phyloP scores from a whole-genome alignment of 37 sponge, comb jelly and placozoan genomes.

The Halichondria panicea region DNA sequence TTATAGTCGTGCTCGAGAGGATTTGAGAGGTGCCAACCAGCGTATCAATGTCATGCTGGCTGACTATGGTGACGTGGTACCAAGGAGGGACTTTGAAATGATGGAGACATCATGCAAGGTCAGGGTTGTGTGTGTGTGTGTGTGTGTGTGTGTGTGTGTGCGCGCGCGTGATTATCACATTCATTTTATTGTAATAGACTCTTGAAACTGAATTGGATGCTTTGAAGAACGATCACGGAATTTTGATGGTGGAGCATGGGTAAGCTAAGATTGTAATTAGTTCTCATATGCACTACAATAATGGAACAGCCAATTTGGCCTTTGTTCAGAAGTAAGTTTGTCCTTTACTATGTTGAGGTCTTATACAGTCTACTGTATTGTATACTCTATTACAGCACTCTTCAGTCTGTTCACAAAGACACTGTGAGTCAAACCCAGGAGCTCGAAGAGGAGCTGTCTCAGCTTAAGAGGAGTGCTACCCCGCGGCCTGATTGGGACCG shows the following conservation, averaged over 20 bases:
- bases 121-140: neutral
- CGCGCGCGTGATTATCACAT: neutral
- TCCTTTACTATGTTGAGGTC: no score
- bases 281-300: neutral
- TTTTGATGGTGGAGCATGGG: constrained; percentile 72
- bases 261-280: constrained; percentile 3
- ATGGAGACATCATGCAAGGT: constrained; percentile 64
- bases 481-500: constrained; percentile 96
- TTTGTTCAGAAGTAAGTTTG: no score
- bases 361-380: neutral
- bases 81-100: constrained; percentile 86
- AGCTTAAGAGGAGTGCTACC: constrained; percentile 80
- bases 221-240: constrained; percentile 53
- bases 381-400: constrained; percentile 29
- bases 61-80: constrained; percentile 97
- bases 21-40: constrained; percentile 58
- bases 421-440: constrained; percentile 47
- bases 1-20: constrained; percentile 68
- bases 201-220: constrained; percentile 69
- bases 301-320: no score
- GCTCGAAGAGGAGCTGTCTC: constrained; percentile 35
- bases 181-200: constrained; percentile 11
- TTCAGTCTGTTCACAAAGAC: constrained; percentile 63
- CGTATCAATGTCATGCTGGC: constrained; percentile 82
- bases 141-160: neutral